A percentile compares a stretch with the other conserved stretches of the same genome.
Evolutionary conservation across 2,797 vertebrate genomes (phyloP).

Genomic region (Coracias cyanogaster): DNA sequence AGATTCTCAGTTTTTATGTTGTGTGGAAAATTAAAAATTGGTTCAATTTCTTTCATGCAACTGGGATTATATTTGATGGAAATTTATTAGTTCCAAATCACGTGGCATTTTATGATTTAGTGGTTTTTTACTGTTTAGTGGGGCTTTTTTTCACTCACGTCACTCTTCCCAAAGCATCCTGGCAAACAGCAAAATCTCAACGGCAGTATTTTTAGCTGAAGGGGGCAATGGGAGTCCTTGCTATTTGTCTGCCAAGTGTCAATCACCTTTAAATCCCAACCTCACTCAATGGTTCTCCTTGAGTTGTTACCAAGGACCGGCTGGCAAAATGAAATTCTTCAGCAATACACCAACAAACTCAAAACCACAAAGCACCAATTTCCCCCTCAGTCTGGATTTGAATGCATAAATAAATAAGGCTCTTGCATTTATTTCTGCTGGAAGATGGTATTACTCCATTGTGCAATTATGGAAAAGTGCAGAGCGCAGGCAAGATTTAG

Average conservation of each 20-base stretch:
- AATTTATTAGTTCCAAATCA: not conserved
- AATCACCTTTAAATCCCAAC: slow-evolving; percentile 32
- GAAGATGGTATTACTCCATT: slow-evolving; percentile 15
- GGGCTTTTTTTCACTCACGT: not conserved
- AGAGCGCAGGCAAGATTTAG: slow-evolving; percentile 8
- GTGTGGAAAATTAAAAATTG: not conserved
- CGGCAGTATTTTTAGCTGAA: not conserved
- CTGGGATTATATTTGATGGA: not conserved
- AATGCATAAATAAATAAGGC: slow-evolving; percentile 40
- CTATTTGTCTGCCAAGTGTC: slow-evolving; percentile 1
- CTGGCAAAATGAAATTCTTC: slow-evolving; percentile 43
- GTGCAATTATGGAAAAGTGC: slow-evolving; percentile 36
- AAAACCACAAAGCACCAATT: slow-evolving; percentile 23
- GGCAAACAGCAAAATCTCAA: slow-evolving; percentile 4
- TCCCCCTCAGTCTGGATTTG: slow-evolving; percentile 16
- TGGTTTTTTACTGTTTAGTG: not conserved
- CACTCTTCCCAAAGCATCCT: not conserved
- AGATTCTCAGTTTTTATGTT: not conserved
- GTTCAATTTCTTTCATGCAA: not conserved
- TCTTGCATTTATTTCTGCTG: slow-evolving; percentile 32
- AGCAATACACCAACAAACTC: not conserved
- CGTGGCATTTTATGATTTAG: not conserved
- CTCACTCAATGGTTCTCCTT: not conserved
- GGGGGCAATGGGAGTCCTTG: slow-evolving; percentile 6
- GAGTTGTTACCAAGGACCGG: slow-evolving; percentile 16